These are phyloP conservation scores for Gavialis gangeticus DNA, from an alignment of 2,113 vertebrate species.

Conservation along the genomic window DNA sequence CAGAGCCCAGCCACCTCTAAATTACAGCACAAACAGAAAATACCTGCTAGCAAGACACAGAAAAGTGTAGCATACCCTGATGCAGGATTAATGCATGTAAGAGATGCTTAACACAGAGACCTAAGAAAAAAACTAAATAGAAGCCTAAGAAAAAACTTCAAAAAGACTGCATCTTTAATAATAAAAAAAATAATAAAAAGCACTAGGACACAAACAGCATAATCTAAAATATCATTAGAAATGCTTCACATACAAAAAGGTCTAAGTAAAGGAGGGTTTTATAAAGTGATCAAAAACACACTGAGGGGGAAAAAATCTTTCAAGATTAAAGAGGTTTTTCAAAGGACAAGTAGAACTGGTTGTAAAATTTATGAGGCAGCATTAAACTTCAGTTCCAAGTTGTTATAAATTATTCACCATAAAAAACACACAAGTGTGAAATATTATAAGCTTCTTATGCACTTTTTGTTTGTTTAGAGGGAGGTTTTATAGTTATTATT, in stretches of 20 bases:
- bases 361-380: constrained; percentile 76
- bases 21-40: not conserved
- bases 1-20: not conserved
- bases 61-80: not conserved
- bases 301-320: constrained; percentile 67
- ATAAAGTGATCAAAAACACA: constrained; percentile 77
- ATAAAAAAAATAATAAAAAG: constrained; percentile 31
- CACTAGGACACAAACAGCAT: constrained; percentile 60
- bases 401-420: constrained; percentile 78
- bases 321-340: constrained; percentile 77
- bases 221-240: constrained; percentile 71
- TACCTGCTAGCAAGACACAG: not conserved
- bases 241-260: constrained; percentile 70
- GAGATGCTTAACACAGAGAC: not conserved
- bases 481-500: constrained; percentile 55
- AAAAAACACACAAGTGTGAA: constrained; percentile 73
- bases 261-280: constrained; percentile 71
- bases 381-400: constrained; percentile 75
- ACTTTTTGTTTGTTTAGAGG: not conserved
- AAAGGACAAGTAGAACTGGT: constrained; percentile 76
- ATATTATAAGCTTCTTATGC: constrained; percentile 66
- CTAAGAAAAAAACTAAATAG: not conserved
- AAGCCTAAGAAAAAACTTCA: constrained; percentile 46
- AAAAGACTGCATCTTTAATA: constrained; percentile 57
- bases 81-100: constrained; percentile 7